Conservation (phyloP, 2,113 vertebrate species). For the Cairina moschata region DNA sequence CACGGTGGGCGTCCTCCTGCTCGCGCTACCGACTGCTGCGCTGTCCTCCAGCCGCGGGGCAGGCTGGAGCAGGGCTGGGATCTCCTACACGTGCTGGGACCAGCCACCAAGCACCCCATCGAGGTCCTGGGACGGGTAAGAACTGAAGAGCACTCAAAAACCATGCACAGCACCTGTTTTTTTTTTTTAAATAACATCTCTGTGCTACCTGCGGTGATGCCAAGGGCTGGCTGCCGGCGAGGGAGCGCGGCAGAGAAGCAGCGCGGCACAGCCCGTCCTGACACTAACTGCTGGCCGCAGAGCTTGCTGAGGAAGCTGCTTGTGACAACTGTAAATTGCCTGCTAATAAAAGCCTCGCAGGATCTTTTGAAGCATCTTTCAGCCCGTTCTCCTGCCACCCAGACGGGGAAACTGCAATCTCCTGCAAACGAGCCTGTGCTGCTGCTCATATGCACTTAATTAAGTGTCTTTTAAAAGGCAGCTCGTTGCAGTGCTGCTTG, state of each 20-base stretch:
- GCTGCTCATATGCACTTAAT: background rate
- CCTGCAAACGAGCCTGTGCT: background rate
- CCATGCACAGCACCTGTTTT: rapidly evolving
- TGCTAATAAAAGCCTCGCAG: background rate
- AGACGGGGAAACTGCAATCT: background rate
- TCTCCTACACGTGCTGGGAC: rapidly evolving
- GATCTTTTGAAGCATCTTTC: constrained; percentile 40
- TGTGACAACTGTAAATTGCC: constrained; percentile 22
- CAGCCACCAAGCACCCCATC: background rate
- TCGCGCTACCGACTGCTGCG: rapidly evolving
- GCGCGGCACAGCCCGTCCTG: background rate
- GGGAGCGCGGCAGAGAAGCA: background rate
- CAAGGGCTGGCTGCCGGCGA: background rate
- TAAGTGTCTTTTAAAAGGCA: background rate
- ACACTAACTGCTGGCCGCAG: background rate
- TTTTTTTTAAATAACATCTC: too few species aligned
- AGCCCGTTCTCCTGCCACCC: constrained; percentile 12
- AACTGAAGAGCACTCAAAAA: background rate
- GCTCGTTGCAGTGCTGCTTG: background rate
- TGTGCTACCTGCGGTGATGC: too few species aligned
- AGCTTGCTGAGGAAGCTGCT: constrained; percentile 5
- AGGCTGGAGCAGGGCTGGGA: background rate
- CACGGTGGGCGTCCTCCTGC: background rate
- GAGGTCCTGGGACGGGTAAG: background rate
- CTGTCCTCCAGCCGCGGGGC: background rate